A percentile compares a stretch with the other conserved stretches of the same genome.
Evolutionary conservation across 1,140 invertebrate species (phyloP).

Genomic region (Kradibia gibbosae): DNA sequence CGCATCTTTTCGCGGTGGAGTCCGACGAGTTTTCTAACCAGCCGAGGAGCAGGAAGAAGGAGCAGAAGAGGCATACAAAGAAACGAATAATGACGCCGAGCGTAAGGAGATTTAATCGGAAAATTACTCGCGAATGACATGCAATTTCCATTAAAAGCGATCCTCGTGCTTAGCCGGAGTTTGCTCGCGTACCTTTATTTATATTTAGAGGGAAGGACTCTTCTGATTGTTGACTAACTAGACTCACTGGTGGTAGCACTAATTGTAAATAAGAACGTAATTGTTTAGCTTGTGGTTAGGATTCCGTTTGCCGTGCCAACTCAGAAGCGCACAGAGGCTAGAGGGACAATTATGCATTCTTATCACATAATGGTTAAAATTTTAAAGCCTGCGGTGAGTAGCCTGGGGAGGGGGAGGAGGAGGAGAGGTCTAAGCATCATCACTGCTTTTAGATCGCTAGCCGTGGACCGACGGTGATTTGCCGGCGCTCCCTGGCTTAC

Average conservation of each 20-base stretch:
- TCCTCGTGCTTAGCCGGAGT: too few species aligned
- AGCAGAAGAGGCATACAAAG: not conserved
- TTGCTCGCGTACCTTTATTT: not conserved
- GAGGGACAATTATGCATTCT: not conserved
- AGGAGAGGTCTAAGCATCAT: not conserved
- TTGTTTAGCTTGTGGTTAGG: not conserved
- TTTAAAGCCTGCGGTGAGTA: not conserved
- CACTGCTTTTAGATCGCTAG: not conserved
- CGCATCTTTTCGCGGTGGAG: not conserved
- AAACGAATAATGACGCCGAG: too few species aligned
- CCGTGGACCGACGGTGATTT: too few species aligned
- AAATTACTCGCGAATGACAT: too few species aligned
- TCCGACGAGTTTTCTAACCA: constrained; percentile 7
- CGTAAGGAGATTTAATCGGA: too few species aligned
- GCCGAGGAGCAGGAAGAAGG: not conserved
- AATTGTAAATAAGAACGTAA: not conserved
- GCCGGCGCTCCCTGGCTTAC: too few species aligned
- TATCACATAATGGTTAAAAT: not conserved
- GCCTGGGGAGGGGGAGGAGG: not conserved
- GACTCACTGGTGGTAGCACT: not conserved
- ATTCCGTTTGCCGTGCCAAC: not conserved
- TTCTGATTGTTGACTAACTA: not conserved
- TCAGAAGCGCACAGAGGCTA: not conserved
- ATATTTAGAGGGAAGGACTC: too few species aligned
- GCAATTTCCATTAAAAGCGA: too few species aligned